phyloP scores from a whole-genome alignment of 1,140 invertebrate genomes.

The Drepana arcuata region DNA sequence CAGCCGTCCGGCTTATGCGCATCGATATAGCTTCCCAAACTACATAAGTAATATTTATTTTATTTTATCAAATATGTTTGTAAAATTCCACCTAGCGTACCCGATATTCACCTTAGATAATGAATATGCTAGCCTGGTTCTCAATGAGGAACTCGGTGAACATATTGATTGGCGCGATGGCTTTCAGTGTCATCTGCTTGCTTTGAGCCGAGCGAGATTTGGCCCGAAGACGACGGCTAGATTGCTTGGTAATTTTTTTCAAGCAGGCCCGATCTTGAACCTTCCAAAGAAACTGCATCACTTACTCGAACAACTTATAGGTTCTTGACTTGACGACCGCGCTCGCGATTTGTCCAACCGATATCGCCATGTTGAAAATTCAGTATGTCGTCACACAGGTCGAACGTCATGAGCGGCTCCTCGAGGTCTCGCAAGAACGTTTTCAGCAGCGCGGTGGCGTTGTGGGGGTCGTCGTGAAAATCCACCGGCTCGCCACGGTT shows the following conservation, averaged over 20 bases:
- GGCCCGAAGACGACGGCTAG: slow-evolving; percentile 95
- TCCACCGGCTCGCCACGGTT: slow-evolving; percentile 88
- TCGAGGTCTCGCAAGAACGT: slow-evolving; percentile 94
- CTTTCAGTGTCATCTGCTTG: slow-evolving; percentile 88
- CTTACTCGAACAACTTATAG: slow-evolving; percentile 92
- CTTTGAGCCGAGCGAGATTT: slow-evolving; percentile 88
- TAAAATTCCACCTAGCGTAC: too few relatives aligned
- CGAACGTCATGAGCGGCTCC: slow-evolving; percentile 95
- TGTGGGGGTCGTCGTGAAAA: slow-evolving; percentile 88
- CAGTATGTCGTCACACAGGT: slow-evolving; percentile 94
- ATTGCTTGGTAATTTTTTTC: slow-evolving; percentile 97
- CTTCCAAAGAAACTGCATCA: slow-evolving; percentile 93
- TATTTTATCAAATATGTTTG: too few relatives aligned
- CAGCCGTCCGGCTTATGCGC: too few relatives aligned
- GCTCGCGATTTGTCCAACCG: slow-evolving; percentile 78
- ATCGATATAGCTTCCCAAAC: too few relatives aligned
- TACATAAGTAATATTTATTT: too few relatives aligned
- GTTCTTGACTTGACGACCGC: slow-evolving; percentile 87
- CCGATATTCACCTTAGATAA: slow-evolving; percentile 75
- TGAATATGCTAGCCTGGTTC: slow-evolving; percentile 90
- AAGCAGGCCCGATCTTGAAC: slow-evolving; percentile 93
- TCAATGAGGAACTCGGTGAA: slow-evolving; percentile 93
- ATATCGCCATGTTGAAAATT: slow-evolving; percentile 80
- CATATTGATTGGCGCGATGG: slow-evolving; percentile 94
- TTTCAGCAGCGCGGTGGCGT: slow-evolving; percentile 95